Conservation (phyloP, 1,140 invertebrate genomes). For the Drosophila neocordata region DNA sequence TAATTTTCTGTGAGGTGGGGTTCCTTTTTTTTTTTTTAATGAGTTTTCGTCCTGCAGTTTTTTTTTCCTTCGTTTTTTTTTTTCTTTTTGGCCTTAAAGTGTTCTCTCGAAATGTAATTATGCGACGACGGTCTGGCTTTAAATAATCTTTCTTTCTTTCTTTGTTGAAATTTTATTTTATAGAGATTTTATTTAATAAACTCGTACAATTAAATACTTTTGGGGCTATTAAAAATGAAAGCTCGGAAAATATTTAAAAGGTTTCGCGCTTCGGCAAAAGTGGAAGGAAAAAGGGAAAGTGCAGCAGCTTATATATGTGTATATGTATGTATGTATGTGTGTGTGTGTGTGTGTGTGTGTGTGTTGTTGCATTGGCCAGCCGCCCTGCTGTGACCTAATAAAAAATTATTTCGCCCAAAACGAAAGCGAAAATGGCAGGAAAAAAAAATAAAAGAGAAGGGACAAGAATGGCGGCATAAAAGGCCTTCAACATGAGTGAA, state of each 20-base stretch:
- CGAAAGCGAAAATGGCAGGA: constrained; percentile 54
- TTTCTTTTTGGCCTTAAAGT: constrained; percentile 36
- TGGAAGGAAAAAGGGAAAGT: constrained; percentile 34
- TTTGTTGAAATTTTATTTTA: constrained; percentile 26
- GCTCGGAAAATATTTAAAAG: constrained; percentile 33
- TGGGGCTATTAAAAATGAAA: constrained; percentile 59
- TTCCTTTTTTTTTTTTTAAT: constrained; percentile 60
- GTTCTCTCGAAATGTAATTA: constrained; percentile 73
- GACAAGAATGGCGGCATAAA: constrained; percentile 5
- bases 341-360: constrained; percentile 9
- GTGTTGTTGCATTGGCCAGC: constrained; percentile 55
- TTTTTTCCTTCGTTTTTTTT: constrained; percentile 17
- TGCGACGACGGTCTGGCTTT: constrained; percentile 39
- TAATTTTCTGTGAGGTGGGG: constrained; percentile 41
- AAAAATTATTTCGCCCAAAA: constrained; percentile 74
- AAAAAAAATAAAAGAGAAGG: constrained; percentile 12
- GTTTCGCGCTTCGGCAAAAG: background rate
- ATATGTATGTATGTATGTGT: background rate
- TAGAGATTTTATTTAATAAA: constrained; percentile 67
- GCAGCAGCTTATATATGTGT: background rate
- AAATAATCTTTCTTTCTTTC: constrained; percentile 9
- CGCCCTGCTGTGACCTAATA: constrained; percentile 70
- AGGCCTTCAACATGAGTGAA: background rate
- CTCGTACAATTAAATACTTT: constrained; percentile 69
- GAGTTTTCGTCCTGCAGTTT: constrained; percentile 58